Base-by-base conservation (phyloP, 2,888 invertebrate species). In the Odontomyia ornata region DNA sequence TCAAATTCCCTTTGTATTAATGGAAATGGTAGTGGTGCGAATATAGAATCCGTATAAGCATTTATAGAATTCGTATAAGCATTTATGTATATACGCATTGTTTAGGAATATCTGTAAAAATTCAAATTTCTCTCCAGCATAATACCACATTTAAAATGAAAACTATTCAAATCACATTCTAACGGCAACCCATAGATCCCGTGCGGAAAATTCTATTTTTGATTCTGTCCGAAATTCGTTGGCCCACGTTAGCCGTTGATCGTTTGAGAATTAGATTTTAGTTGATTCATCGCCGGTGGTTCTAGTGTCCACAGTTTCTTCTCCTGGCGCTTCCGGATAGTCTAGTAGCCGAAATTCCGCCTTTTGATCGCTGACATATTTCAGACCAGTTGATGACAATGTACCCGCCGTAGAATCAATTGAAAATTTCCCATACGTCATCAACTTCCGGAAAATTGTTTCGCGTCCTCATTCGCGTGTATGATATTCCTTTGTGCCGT, bases 161-260 rank as follows among this genome's bases (percentile, higher is more conserved):
- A 36, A 36, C 36, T n/a, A 62, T 62, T 62, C 11, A 15, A 27
- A 15, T 9, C 65, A 47, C 46, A 23, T 69, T 23, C 69, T 23
- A 9, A 21, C n/a, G 69, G 69, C 25, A 69, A 69, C 46, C 46
- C 69, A 47, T 7, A 18, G 1, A 21, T 47, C 46, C 30, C 69
- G 27, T 69, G 69, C 69, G 69, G 69, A 69, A 69, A 69, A 69
- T 47, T 69, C 69, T 69, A 69, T 69, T 69, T 69, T 46, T 46
- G 69, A 47, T 25, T 13, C 46, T 23, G n/a, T 5, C n/a, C 1
- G 15, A 69, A 47, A 46, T 47, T 69, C 46, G 69, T 18, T 69
- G 69, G 69, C 69, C 69, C 25, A 5, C 47, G 25, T 43, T 69
- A 69, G 69, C 69, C 69, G 47, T 23, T 69, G 69, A 11, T 18